A percentile compares a stretch with the other conserved stretches of the same genome.
These are phyloP conservation scores for Drosophila bocki DNA, from an alignment of 1,140 invertebrate species.

Conservation along the genomic window DNA sequence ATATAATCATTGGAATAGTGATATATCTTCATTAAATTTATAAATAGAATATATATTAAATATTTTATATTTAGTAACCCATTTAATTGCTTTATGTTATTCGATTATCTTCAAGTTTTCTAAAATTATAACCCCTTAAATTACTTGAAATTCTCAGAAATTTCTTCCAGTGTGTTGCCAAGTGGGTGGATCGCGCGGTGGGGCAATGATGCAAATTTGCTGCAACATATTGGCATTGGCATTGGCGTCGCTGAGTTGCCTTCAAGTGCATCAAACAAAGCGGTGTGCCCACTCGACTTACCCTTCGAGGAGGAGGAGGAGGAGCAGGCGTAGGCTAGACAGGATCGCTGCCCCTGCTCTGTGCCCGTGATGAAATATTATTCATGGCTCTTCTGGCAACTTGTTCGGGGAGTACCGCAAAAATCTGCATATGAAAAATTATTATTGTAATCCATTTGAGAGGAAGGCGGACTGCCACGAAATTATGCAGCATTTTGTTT, in stretches of 20 bases:
- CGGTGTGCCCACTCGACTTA: conserved; percentile 60
- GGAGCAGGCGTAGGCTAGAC: conserved; percentile 69
- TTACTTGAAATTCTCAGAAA: neutral
- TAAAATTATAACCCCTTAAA: neutral
- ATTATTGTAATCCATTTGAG: conserved; percentile 83
- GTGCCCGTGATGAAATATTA: conserved; percentile 72
- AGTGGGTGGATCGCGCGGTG: conserved; percentile 35
- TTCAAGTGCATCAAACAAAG: conserved; percentile 71
- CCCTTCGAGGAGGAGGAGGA: conserved; percentile 27
- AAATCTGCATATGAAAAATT: conserved; percentile 84
- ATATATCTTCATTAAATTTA: no score
- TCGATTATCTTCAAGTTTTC: no score
- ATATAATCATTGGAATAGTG: no score
- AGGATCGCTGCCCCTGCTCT: conserved; percentile 45
- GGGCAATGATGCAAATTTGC: conserved; percentile 74
- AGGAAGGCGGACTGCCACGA: conserved; percentile 58
- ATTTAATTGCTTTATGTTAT: no score
- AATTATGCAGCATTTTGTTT: conserved; percentile 83
- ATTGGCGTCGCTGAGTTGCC: conserved; percentile 76
- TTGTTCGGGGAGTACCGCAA: conserved; percentile 61
- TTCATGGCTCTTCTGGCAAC: conserved; percentile 72
- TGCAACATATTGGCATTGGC: conserved; percentile 67
- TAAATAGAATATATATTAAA: no score
- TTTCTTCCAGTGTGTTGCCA: conserved; percentile 17
- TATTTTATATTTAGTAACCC: no score